A percentile compares a stretch with the other conserved stretches of the same genome.
phyloP scores from a whole-genome alignment of 2,888 invertebrate species.

The Andrena marginata region DNA sequence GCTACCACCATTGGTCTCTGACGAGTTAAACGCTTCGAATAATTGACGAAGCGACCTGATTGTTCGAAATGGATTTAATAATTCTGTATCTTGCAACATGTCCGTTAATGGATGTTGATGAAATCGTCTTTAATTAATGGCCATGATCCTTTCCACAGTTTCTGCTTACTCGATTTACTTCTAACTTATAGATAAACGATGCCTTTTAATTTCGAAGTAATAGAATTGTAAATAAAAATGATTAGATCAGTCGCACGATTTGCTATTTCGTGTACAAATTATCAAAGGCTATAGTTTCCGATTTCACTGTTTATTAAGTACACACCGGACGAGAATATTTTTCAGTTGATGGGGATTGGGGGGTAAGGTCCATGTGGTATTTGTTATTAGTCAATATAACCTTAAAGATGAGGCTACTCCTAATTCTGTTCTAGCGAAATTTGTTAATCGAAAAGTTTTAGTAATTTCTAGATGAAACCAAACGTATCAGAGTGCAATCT shows the following conservation, averaged over 20 bases:
- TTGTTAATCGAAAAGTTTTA: not conserved
- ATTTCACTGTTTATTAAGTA: not conserved
- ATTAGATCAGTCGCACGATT: not conserved
- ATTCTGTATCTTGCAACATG: not conserved
- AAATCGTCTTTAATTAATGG: conserved; percentile 1
- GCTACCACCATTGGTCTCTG: not conserved
- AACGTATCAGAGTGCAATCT: not conserved
- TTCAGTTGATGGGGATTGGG: conserved; percentile 17
- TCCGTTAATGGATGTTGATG: not conserved
- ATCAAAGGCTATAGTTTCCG: not conserved
- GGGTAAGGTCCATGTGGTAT: conserved; percentile 45
- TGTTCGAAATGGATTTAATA: not conserved
- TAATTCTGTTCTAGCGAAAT: not conserved
- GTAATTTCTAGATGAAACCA: not conserved
- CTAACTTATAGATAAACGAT: not conserved
- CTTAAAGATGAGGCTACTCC: conserved; percentile 11
- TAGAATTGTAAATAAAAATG: conserved; percentile 9
- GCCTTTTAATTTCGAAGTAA: not conserved
- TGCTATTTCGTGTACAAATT: not conserved
- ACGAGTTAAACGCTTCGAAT: not conserved
- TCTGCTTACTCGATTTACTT: not conserved
- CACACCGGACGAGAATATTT: not conserved
- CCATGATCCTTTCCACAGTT: not conserved
- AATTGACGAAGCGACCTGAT: not conserved
- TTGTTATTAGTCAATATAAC: conserved; percentile 45